Conservation (phyloP, 2,888 invertebrate genomes). For the Eulithis testata region DNA sequence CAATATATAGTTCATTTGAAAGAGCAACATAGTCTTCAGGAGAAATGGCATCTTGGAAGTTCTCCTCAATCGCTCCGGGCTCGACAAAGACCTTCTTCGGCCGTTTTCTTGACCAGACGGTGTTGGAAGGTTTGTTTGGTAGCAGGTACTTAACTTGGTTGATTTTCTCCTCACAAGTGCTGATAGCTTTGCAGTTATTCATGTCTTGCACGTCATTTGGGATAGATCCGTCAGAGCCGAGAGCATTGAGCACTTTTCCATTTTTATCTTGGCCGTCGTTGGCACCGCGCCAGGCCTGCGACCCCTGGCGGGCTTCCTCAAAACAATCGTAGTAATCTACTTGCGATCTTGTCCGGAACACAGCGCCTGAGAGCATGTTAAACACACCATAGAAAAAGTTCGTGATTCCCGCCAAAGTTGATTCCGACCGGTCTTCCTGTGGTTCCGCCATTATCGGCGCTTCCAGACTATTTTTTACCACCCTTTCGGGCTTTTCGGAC, state of each 20-base stretch:
- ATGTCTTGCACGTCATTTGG: constrained; percentile 55
- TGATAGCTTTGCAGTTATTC: constrained; percentile 60
- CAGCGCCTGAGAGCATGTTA: constrained; percentile 63
- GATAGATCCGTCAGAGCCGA: constrained; percentile 45
- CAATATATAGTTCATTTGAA: constrained; percentile 53
- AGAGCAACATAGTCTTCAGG: constrained; percentile 65
- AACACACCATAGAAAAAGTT: constrained; percentile 68
- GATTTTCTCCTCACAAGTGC: constrained; percentile 68
- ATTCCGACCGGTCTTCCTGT: constrained; percentile 28
- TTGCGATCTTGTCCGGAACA: constrained; percentile 62
- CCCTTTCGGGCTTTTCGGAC: constrained; percentile 38
- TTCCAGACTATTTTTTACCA: constrained; percentile 34
- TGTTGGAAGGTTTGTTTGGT: constrained; percentile 45
- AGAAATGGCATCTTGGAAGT: constrained; percentile 70
- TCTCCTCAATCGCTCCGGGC: constrained; percentile 60
- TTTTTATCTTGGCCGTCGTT: constrained; percentile 70
- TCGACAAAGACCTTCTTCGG: constrained; percentile 65
- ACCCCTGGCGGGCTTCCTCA: constrained; percentile 55
- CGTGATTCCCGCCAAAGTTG: constrained; percentile 60
- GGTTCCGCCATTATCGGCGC: constrained; percentile 31
- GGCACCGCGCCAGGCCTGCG: constrained; percentile 66
- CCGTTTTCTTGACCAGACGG: constrained; percentile 48
- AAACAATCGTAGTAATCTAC: constrained; percentile 55
- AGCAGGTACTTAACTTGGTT: constrained; percentile 63
- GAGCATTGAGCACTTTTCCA: constrained; percentile 48